Base-by-base conservation (phyloP, 2,797 vertebrate genomes). In the Martes flavigula region DNA sequence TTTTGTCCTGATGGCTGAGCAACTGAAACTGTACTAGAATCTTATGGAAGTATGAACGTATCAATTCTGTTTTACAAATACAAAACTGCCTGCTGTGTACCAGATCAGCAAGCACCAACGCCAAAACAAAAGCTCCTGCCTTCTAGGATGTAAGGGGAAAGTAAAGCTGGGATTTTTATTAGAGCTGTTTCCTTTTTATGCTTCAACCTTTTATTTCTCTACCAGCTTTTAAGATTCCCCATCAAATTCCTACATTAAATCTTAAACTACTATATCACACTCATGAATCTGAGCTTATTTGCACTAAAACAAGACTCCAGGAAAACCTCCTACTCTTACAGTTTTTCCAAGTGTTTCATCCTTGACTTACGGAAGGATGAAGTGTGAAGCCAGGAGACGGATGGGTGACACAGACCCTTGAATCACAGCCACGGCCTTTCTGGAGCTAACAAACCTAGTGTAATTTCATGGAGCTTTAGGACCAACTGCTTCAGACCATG, bases 231-330 rank as follows among this genome's bases (percentile, higher is more conserved):
- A 91, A 60, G 18, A 6, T 62, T 94, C 40, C 51, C 54, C 38
- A 82, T 40, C 48, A 94, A 97, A 94, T 68, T 83, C 43, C 62
- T 95, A 96, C 38, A 75, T 40, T 87, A 90, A 84, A 90, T 73
- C 58, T 73, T 87, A 78, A 94, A 92, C n/a, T 77, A 60, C 43
- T 58, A 38, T 23, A n/a, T 11, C 48, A 64, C 12, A 78, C 10
- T 70, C 40, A 68, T n/a, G 25, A 70, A 77, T 91, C 73, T 88
- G 73, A 56, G 54, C 60, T 86, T 75, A 88, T 64, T 35, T 73
- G 66, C 7, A 18, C 60, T 86, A 89, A 96, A 73, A 77, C 18
- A 92, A 79, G 62, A 94, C 15, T 84, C 58, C 30, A 83, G 79
- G 79, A 90, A 87, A 91, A 81, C 17, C 4, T 68, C 7, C 81